Conservation (phyloP, 2,113 vertebrate genomes). For the Dipodomys merriami region DNA sequence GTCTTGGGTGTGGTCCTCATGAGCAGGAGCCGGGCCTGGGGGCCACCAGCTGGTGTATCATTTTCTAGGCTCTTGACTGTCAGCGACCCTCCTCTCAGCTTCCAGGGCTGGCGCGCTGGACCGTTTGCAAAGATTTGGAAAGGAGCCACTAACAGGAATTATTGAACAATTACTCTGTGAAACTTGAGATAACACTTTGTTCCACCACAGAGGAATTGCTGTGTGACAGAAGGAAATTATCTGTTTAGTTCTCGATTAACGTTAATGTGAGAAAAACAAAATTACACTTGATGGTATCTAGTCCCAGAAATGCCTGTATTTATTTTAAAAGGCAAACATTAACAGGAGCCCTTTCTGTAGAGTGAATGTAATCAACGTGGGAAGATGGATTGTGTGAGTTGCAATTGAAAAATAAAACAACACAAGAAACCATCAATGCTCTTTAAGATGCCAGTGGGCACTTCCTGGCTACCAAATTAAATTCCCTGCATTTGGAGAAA, state of each 20-base stretch:
- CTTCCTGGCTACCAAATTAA: conserved; percentile 28
- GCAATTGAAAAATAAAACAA: conserved; percentile 55
- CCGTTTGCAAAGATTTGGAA: conserved; percentile 90
- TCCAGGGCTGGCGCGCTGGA: conserved; percentile 84
- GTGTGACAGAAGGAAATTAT: conserved; percentile 92
- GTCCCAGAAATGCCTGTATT: conserved; percentile 72
- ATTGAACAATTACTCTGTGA: conserved; percentile 95
- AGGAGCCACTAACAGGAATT: conserved; percentile 94
- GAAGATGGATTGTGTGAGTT: conserved; percentile 71
- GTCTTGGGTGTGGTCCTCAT: conserved; percentile 35
- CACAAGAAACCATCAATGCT: conserved; percentile 9
- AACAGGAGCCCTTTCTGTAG: conserved; percentile 34
- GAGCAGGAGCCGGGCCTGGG: conserved; percentile 78
- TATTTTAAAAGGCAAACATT: conserved; percentile 79
- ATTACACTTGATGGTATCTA: conserved; percentile 86
- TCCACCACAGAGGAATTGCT: conserved; percentile 93
- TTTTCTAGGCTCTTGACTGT: conserved; percentile 79
- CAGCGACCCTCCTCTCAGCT: conserved; percentile 75
- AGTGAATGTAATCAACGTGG: conserved; percentile 57
- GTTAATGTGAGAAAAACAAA: conserved; percentile 89
- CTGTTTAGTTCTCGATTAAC: conserved; percentile 90
- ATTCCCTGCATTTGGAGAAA: background rate
- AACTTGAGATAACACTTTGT: conserved; percentile 95
- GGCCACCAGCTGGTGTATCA: conserved; percentile 30
- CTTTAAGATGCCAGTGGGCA: conserved; percentile 43